phyloP scores from a whole-genome alignment of 2,888 invertebrate genomes.

The Hirtodrosophila trivittata region DNA sequence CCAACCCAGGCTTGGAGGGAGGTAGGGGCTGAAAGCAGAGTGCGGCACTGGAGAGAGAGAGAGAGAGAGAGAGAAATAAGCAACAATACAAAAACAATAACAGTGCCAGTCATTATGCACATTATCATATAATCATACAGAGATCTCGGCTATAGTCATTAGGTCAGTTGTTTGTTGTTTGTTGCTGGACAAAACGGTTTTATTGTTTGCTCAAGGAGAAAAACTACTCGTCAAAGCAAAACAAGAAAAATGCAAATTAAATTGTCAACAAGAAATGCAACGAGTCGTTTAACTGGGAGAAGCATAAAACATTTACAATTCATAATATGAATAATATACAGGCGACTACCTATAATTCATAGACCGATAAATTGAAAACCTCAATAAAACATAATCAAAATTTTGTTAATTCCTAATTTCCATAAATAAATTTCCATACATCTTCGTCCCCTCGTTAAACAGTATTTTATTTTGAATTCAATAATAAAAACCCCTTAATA shows the following conservation, averaged over 20 bases:
- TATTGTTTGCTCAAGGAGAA: constrained; percentile 8
- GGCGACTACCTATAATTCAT: no score
- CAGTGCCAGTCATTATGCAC: constrained; percentile 58
- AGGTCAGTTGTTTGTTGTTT: constrained; percentile 9
- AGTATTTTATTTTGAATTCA: no score
- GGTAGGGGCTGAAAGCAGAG: background rate
- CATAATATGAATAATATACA: no score
- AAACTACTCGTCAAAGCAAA: background rate
- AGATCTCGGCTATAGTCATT: constrained; percentile 41
- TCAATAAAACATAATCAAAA: no score
- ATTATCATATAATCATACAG: constrained; percentile 50
- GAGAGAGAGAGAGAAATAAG: constrained; percentile 4
- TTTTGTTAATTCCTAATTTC: no score
- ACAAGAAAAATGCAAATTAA: constrained; percentile 1
- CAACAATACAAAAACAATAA: constrained; percentile 19
- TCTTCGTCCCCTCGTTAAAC: no score
- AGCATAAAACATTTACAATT: constrained; percentile 1
- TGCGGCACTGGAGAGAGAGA: background rate
- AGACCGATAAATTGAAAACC: no score
- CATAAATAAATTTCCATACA: no score
- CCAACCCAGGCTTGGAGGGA: constrained; percentile 1
- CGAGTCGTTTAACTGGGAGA: background rate
- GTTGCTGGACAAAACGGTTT: constrained; percentile 15
- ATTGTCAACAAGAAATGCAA: background rate
- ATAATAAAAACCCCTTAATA: no score